Evolutionary conservation across 2,888 invertebrate species (phyloP).

Genomic region (Euphydryas editha): DNA sequence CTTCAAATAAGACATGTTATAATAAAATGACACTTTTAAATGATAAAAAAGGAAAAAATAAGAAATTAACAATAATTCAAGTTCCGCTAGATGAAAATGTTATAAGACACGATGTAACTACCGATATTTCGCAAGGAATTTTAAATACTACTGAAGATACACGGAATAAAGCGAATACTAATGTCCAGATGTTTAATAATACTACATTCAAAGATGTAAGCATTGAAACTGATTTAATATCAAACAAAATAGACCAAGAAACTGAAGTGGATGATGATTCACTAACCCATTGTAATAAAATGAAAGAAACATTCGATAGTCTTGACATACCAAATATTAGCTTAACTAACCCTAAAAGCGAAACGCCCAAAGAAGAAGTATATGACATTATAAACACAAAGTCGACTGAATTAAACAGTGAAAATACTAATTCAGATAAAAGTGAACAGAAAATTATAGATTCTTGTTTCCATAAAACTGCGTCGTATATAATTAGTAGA

Average conservation of each 20-base stretch:
- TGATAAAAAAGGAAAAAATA: slow-evolving; percentile 51
- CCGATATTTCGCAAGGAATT: slow-evolving; percentile 29
- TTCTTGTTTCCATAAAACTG: slow-evolving; percentile 51
- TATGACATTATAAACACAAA: slow-evolving; percentile 54
- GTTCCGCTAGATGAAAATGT: slow-evolving; percentile 60
- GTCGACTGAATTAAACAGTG: background rate
- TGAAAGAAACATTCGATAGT: slow-evolving; percentile 62
- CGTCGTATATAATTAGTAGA: slow-evolving; percentile 67
- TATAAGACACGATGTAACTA: slow-evolving; percentile 40
- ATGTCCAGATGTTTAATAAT: slow-evolving; percentile 48
- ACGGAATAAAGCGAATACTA: slow-evolving; percentile 44
- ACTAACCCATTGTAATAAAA: slow-evolving; percentile 52
- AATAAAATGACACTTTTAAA: slow-evolving; percentile 46
- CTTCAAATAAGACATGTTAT: slow-evolving; percentile 42
- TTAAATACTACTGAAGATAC: slow-evolving; percentile 30
- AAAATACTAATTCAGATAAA: slow-evolving; percentile 48
- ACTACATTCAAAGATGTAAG: slow-evolving; percentile 50
- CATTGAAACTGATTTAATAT: slow-evolving; percentile 54
- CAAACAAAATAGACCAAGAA: slow-evolving; percentile 49
- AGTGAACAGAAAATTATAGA: slow-evolving; percentile 50
- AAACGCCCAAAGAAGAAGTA: slow-evolving; percentile 55
- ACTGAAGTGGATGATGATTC: slow-evolving; percentile 56
- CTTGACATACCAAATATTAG: slow-evolving; percentile 76
- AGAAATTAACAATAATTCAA: slow-evolving; percentile 55
- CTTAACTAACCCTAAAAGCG: slow-evolving; percentile 63